phyloP scores from a whole-genome alignment of 2,888 invertebrate genomes.

The Barypeithes pellucidus region DNA sequence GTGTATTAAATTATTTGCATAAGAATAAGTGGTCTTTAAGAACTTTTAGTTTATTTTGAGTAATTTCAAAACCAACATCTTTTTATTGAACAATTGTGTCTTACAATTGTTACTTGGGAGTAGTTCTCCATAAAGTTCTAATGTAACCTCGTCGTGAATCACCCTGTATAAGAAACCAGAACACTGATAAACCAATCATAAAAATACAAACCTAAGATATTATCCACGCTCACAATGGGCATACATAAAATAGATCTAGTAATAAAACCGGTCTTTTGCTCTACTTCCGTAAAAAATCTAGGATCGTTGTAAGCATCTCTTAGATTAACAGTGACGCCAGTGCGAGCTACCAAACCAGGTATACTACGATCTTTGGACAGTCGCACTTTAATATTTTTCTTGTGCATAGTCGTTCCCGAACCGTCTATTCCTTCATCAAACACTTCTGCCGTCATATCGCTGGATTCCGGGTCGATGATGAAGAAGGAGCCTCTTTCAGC shows the following conservation, averaged over 20 bases:
- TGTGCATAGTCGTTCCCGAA: conserved; percentile 69
- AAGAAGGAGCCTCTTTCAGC: conserved; percentile 76
- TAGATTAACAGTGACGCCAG: conserved; percentile 72
- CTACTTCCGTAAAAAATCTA: conserved; percentile 73
- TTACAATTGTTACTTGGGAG: too few species aligned
- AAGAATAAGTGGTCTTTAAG: too few species aligned
- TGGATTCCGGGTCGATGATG: conserved; percentile 72
- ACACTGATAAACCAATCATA: too few species aligned
- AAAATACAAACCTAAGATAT: conserved; percentile 59
- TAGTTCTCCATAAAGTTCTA: too few species aligned
- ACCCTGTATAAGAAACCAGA: too few species aligned
- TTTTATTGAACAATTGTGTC: too few species aligned
- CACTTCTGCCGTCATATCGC: conserved; percentile 73
- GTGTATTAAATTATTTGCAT: too few species aligned
- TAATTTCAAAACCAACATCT: too few species aligned
- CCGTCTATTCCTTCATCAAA: conserved; percentile 75
- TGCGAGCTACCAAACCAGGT: conserved; percentile 73
- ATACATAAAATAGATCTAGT: conserved; percentile 74
- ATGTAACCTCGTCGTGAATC: too few species aligned
- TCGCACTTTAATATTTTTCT: conserved; percentile 73
- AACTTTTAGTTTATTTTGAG: too few species aligned
- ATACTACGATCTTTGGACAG: conserved; percentile 72
- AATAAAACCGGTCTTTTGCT: conserved; percentile 74
- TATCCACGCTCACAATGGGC: conserved; percentile 72
- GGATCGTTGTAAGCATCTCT: conserved; percentile 74